phyloP scores from a whole-genome alignment of 2,113 vertebrate species.

The Gobio gobio region DNA sequence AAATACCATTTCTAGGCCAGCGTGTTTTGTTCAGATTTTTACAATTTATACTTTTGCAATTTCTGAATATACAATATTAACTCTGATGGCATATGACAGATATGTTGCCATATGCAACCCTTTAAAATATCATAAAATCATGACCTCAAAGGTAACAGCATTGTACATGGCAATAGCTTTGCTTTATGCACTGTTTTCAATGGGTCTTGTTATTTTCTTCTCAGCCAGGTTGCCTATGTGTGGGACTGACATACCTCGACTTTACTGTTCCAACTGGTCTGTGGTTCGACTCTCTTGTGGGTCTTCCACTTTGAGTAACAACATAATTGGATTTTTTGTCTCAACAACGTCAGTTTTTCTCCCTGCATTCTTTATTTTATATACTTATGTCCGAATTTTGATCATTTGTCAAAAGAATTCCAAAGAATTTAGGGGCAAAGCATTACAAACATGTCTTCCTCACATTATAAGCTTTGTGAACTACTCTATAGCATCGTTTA shows the following conservation, averaged over 20 bases:
- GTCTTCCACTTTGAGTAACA: constrained; percentile 58
- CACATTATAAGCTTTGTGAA: constrained; percentile 65
- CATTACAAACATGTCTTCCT: constrained; percentile 66
- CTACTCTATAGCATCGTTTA: constrained; percentile 52
- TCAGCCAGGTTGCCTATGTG: constrained; percentile 43
- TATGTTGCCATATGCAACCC: constrained; percentile 66
- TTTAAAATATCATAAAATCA: constrained; percentile 62
- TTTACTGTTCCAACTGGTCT: constrained; percentile 51
- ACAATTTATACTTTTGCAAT: constrained; percentile 61
- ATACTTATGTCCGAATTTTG: constrained; percentile 61
- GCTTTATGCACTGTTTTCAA: constrained; percentile 16
- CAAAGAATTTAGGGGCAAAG: constrained; percentile 58
- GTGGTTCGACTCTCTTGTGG: constrained; percentile 57
- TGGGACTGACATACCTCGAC: constrained; percentile 37
- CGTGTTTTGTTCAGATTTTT: constrained; percentile 64
- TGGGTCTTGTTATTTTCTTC: constrained; percentile 15
- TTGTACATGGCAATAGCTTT: constrained; percentile 48
- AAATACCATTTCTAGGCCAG: constrained; percentile 31
- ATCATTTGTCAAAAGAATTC: constrained; percentile 45
- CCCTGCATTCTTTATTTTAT: constrained; percentile 64
- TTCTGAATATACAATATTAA: constrained; percentile 62
- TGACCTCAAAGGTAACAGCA: constrained; percentile 57
- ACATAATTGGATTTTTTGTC: constrained; percentile 61
- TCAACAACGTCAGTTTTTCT: constrained; percentile 56
- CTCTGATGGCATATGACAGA: constrained; percentile 68